Base-by-base conservation (phyloP, 2,797 vertebrate genomes). In the Sebastiscus tertius region DNA sequence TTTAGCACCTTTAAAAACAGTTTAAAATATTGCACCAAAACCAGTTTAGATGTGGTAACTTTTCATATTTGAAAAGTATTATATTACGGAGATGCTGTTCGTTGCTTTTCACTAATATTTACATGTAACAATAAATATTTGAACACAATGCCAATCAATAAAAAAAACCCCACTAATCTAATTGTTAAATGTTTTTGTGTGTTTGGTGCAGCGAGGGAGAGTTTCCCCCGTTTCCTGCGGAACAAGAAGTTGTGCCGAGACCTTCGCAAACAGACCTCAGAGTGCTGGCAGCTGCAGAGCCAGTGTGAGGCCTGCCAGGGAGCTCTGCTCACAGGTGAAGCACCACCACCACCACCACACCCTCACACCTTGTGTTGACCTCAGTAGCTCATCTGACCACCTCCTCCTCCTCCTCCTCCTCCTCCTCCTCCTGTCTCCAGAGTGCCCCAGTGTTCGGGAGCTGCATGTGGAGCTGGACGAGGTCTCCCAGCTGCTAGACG, bases 261-360 rank as follows among this genome's bases (percentile, higher is more conserved):
- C 70, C 95, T 97, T 65, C 93, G 72, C 73, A 96, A 91, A 74
- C 97, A 97, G 94, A 94, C 95, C 1, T 97, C 97, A 3, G 95
- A 96, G 92, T 99, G 98, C 85, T 95, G 95, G 86, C 94, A 95
- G 76, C 96, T 98, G 64, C 97, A 96, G 29, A 91, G 83, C 80
- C 96, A 93, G 91, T 99, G 97, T 84, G 96, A 97, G 79, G 90
- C 92, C 79, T 99, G 98, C 76, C 96, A 97, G 91, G 95, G 96
- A 80, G 87, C 95, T 29, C 83, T 97, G 72, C 89, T 96, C 87
- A 94, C 93, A 71, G 97, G 98, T 98, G 87, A 91, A n/a, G 36
- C 69, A 27, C 75, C 74, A 16, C 12, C 59, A 33, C 34, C 74
- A 70, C 39, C 27, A 11, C 26, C 26, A 4, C 26, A 2, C 8